Conservation (phyloP, 2,888 invertebrate genomes). For the Pseudococcus longispinus region DNA sequence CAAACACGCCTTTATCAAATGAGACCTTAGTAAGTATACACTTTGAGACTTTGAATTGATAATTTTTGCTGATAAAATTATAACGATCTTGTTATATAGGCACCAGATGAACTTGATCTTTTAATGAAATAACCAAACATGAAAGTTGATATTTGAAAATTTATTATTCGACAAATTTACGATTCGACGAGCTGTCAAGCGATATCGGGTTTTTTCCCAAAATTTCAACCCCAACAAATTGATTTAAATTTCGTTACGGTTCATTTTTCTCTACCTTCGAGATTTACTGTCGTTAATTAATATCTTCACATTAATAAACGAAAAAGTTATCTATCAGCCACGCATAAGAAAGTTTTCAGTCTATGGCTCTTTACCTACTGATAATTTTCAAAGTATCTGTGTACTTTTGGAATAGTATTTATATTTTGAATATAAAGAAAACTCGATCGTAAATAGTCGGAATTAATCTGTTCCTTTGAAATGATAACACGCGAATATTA, state of each 20-base stretch:
- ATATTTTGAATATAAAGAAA: not conserved
- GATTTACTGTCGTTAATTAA: not conserved
- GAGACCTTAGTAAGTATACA: not conserved
- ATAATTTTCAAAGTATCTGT: not conserved
- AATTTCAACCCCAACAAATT: not conserved
- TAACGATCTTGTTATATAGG: not conserved
- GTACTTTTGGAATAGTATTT: not conserved
- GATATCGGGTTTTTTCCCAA: not conserved
- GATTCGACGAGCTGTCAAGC: not conserved
- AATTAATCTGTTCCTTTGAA: conserved; percentile 1
- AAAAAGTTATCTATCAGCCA: not conserved
- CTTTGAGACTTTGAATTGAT: not conserved
- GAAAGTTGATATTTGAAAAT: not conserved
- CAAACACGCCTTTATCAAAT: not conserved
- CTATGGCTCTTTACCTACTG: not conserved
- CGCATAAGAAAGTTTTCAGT: not conserved
- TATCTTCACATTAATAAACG: too few relatives aligned
- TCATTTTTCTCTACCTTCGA: not conserved
- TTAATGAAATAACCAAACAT: not conserved
- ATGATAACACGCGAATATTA: not conserved
- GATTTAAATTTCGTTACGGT: not conserved
- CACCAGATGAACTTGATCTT: not conserved
- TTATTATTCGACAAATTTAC: not conserved
- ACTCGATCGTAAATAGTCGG: not conserved
- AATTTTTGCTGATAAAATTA: not conserved